phyloP scores from a whole-genome alignment of 2,888 invertebrate genomes.

The Rhorus exstirpatorius region DNA sequence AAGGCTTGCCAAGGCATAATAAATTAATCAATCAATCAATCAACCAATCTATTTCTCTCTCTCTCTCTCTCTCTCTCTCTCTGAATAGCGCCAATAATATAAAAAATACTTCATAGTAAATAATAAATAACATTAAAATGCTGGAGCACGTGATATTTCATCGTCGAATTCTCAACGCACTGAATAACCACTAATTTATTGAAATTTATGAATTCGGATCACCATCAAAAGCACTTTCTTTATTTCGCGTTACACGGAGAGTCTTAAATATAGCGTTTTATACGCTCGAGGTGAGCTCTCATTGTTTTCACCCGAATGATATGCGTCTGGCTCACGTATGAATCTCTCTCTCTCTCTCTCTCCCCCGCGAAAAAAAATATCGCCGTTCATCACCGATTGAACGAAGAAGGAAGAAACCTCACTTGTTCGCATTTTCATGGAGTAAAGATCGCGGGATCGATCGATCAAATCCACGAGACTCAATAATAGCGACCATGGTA shows the following conservation, averaged over 20 bases:
- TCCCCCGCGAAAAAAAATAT: constrained; percentile 28
- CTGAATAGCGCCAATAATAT: too few species aligned
- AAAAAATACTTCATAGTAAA: not conserved
- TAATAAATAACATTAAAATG: not conserved
- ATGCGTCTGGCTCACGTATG: constrained; percentile 52
- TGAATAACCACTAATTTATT: constrained; percentile 77
- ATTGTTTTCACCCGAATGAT: constrained; percentile 71
- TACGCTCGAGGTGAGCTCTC: constrained; percentile 65
- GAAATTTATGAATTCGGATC: constrained; percentile 78
- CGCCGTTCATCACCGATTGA: constrained; percentile 20
- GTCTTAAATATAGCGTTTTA: constrained; percentile 45
- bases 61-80: too few species aligned
- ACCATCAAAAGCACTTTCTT: constrained; percentile 69
- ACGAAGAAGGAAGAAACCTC: not conserved
- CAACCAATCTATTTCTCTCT: too few species aligned
- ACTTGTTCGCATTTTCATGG: not conserved
- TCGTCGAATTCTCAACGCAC: constrained; percentile 77
- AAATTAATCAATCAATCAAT: too few species aligned
- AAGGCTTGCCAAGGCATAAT: too few species aligned
- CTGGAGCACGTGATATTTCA: constrained; percentile 46
- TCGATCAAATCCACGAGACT: constrained; percentile 12
- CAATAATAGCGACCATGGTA: not conserved
- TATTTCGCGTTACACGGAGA: constrained; percentile 68
- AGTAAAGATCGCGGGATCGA: constrained; percentile 11
- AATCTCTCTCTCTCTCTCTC: constrained; percentile 11